A percentile compares a stretch with the other conserved stretches of the same genome.
Evolutionary conservation across 2,888 invertebrate species (phyloP).

Genomic region (Teleiodes luculella): DNA sequence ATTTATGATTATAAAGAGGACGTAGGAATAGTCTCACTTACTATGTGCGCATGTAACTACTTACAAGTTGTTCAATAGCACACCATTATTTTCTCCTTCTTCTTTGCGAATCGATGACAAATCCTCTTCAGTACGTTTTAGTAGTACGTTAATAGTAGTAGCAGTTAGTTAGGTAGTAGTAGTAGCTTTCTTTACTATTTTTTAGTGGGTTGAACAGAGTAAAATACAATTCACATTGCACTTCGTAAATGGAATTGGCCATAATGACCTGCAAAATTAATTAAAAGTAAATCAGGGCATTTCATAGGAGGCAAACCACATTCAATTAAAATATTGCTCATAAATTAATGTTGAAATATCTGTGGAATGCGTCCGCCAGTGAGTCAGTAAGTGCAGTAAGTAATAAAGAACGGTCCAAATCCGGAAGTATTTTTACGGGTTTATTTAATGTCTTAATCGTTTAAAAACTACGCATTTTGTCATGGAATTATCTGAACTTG

Average conservation of each 20-base stretch:
- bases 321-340: background rate
- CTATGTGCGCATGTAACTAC: too few relatives aligned
- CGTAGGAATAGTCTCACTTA: too few relatives aligned
- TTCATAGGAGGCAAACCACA: background rate
- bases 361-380: background rate
- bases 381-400: constrained; percentile 1
- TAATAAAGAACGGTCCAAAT: constrained; percentile 8
- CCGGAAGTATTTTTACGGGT: background rate
- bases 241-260: background rate
- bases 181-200: too few relatives aligned
- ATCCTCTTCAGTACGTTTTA: too few relatives aligned
- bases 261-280: background rate
- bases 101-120: too few relatives aligned
- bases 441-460: background rate
- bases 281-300: background rate
- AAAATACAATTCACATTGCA: background rate
- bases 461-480: too few relatives aligned
- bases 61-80: too few relatives aligned
- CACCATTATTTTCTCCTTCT: too few relatives aligned
- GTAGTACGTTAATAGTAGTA: too few relatives aligned
- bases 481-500: too few relatives aligned
- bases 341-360: background rate
- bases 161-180: too few relatives aligned
- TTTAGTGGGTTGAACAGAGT: background rate
- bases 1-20: too few relatives aligned